Evolutionary conservation across 2,113 vertebrate species (phyloP).

Genomic region (Trachemys scripta): DNA sequence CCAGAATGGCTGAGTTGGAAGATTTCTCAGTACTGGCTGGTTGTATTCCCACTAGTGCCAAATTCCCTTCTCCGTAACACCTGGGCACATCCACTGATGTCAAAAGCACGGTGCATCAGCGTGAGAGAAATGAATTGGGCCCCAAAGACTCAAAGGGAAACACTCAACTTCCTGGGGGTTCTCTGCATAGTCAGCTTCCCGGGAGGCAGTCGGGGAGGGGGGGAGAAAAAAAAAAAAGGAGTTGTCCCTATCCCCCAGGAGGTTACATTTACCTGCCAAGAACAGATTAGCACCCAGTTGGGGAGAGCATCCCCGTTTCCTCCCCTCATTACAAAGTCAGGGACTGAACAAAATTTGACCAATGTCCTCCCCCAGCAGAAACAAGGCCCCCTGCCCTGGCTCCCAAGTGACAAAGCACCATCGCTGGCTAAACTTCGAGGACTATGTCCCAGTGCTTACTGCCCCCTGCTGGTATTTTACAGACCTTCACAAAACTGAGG

Average conservation of each 20-base stretch:
- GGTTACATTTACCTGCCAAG: slow-evolving; percentile 27
- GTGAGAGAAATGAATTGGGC: not conserved
- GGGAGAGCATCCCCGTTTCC: slow-evolving; percentile 7
- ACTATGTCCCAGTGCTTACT: slow-evolving; percentile 31
- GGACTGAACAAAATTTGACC: not conserved
- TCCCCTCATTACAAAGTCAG: not conserved
- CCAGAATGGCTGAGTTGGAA: slow-evolving; percentile 35
- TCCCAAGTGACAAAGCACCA: not conserved
- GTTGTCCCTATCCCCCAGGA: not conserved
- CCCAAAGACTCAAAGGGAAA: not conserved
- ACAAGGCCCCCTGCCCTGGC: not conserved
- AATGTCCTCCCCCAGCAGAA: not conserved
- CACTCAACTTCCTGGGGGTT: not conserved
- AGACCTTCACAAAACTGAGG: slow-evolving; percentile 68
- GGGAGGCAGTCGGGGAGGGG: not conserved
- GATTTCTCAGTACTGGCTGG: not conserved
- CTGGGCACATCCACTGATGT: not conserved
- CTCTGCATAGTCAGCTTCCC: not conserved
- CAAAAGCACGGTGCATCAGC: not conserved
- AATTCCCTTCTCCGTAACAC: not conserved
- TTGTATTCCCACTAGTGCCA: not conserved
- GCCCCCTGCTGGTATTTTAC: slow-evolving; percentile 74
- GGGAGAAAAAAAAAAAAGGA: not conserved
- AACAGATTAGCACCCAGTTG: slow-evolving; percentile 69
- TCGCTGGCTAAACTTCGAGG: not conserved